Base-by-base conservation (phyloP, 1,140 invertebrate genomes). In the Drosophila pectinifera region DNA sequence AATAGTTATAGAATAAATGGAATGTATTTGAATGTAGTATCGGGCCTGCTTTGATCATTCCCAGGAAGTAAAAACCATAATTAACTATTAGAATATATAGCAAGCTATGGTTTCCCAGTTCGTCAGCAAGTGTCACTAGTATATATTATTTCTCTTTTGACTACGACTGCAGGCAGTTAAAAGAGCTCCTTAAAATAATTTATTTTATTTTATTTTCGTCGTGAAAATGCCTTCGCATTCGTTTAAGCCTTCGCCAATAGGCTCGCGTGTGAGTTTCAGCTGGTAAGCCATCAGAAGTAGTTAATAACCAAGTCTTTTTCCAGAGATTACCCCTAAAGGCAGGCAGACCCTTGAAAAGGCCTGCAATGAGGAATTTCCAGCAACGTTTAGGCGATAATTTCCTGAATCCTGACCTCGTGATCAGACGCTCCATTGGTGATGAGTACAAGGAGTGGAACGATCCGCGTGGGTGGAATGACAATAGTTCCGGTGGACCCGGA, bases 201-300 rank as follows among this genome's bases (percentile, higher is more conserved):
- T 4, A n/a, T 36, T 10, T 51, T 36, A 22, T 53, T 53, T 53
- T 10, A 5, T 13, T 20, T 53, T 36, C 18, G 14, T 54, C 22
- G 51, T 41, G 20, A 39, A 55, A 41, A 55, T 55, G 53, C 31
- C 53, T 22, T 39, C 20, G 31, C 51, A 36, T 54, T n/a, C 8
- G 13, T 5, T 53, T 20, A 11, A 16, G 4, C 18, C 18, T n/a
- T 34, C 51, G 28, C 18, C 16, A 0, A 22, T 6, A 6, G 10
- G 0, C 0, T 6, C 31, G 20, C 53, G 53, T 18, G 53, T 55
- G 34, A 55, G 53, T 55, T 55, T 55, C 0, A 10, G 1, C 5
- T 1, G 34, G 14, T 55, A 22, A 22, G 49, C 36, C 2, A 5
- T 22, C 5, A n/a, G 13, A 0, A n/a, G n/a, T 2, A 20, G 13